Conservation (phyloP, 2,113 vertebrate genomes). For the Notarius lentiginosus region DNA sequence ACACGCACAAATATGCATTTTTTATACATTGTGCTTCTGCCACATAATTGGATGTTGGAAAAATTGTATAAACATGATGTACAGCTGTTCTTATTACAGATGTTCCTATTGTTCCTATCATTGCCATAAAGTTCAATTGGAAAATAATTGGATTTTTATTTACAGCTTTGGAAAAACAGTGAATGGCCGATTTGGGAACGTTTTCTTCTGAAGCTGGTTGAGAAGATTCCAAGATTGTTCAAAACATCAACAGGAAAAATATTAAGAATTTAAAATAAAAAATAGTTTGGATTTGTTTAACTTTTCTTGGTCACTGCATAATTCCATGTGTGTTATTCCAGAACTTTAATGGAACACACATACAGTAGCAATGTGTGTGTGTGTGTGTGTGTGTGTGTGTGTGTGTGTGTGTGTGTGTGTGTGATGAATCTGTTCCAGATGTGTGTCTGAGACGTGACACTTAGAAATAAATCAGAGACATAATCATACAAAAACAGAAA, state of each 20-base stretch:
- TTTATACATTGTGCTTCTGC: background rate
- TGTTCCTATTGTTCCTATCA: no score
- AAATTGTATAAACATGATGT: background rate
- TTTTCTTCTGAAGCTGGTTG: background rate
- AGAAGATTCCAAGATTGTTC: background rate
- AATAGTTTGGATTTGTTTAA: background rate
- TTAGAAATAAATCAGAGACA: background rate
- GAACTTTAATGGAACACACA: background rate
- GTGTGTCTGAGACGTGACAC: slow-evolving; percentile 9
- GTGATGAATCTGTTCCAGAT: slow-evolving; percentile 4
- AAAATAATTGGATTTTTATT: background rate
- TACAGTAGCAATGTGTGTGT: background rate
- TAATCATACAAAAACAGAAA: background rate
- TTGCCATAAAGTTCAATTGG: background rate
- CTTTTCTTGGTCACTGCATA: background rate
- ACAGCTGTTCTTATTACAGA: background rate
- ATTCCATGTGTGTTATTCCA: background rate
- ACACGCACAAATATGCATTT: background rate
- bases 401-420: slow-evolving; percentile 7
- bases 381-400: slow-evolving; percentile 28
- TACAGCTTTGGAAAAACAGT: background rate
- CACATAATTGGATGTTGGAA: background rate
- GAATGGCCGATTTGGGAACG: background rate
- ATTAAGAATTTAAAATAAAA: background rate
- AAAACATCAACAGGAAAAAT: background rate